phyloP scores from a whole-genome alignment of 2,113 vertebrate species.

The Castor canadensis region DNA sequence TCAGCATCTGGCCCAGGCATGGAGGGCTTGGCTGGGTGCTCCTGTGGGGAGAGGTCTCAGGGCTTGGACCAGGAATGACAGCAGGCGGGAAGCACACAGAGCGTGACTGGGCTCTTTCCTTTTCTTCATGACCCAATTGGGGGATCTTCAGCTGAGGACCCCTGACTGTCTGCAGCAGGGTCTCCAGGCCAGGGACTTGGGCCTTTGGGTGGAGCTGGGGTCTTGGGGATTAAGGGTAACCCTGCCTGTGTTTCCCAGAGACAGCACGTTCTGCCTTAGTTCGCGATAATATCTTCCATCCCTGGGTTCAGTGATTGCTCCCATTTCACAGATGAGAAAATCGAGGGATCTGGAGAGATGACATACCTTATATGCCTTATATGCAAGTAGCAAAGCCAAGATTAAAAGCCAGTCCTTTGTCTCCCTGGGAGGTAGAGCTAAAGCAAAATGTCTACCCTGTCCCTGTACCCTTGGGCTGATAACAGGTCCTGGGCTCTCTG shows the following conservation, averaged over 20 bases:
- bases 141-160: neutral
- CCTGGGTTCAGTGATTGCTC: neutral
- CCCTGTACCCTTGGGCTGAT: neutral
- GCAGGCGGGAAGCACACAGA: neutral
- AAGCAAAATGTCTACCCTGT: too few relatives aligned
- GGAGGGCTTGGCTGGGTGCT: neutral
- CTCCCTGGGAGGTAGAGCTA: too few relatives aligned
- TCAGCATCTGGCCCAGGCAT: neutral
- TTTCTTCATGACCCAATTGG: fast-evolving
- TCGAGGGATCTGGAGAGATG: neutral
- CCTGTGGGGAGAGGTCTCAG: conserved; percentile 42
- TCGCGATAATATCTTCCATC: fast-evolving
- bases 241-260: fast-evolving
- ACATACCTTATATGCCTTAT: neutral
- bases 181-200: neutral
- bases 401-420: neutral
- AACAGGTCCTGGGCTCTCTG: neutral
- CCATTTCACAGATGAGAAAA: neutral
- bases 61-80: neutral
- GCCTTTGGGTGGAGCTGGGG: neutral
- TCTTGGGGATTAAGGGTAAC: neutral
- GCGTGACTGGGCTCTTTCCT: neutral
- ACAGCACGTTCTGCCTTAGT: neutral
- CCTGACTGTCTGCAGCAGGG: neutral
- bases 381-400: neutral